Evolutionary conservation across 1,140 invertebrate species (phyloP).

Genomic region (Halyomorpha halys): DNA sequence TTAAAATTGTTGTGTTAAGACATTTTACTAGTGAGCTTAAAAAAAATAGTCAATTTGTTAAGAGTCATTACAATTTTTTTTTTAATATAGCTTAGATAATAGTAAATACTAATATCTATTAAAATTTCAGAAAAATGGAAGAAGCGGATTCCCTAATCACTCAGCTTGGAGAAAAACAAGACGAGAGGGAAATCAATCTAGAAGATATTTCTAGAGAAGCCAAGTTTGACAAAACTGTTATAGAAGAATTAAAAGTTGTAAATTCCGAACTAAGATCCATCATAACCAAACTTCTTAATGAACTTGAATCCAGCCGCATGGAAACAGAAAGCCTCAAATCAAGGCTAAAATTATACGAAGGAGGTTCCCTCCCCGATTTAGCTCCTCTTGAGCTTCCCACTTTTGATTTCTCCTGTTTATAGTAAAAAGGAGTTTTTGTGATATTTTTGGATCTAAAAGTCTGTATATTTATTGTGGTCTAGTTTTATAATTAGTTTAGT

Average conservation of each 20-base stretch:
- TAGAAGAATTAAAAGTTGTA: slow-evolving; percentile 44
- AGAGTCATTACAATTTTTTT: not conserved
- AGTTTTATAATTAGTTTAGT: too few relatives aligned
- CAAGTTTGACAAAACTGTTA: slow-evolving; percentile 44
- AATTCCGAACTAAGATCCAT: slow-evolving; percentile 33
- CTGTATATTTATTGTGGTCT: too few relatives aligned
- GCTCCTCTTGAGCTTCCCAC: slow-evolving; percentile 46
- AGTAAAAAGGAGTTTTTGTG: too few relatives aligned
- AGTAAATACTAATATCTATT: slow-evolving; percentile 32
- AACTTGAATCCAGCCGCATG: slow-evolving; percentile 47
- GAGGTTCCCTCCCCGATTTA: slow-evolving; percentile 40
- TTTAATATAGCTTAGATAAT: too few relatives aligned
- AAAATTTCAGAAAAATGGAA: slow-evolving; percentile 47
- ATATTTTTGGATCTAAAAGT: too few relatives aligned
- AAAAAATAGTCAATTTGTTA: too few relatives aligned
- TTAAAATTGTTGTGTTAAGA: too few relatives aligned
- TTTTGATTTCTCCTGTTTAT: slow-evolving; percentile 37
- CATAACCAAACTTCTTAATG: slow-evolving; percentile 44
- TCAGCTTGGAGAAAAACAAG: slow-evolving; percentile 31
- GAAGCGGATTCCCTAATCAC: slow-evolving; percentile 49
- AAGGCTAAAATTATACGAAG: slow-evolving; percentile 40
- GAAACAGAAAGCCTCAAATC: slow-evolving; percentile 45
- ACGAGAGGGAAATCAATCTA: slow-evolving; percentile 31
- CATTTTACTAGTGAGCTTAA: too few relatives aligned
- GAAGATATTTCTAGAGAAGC: slow-evolving; percentile 40